Evolutionary conservation across 2,888 invertebrate species (phyloP).

Genomic region (Achlya flavicornis): DNA sequence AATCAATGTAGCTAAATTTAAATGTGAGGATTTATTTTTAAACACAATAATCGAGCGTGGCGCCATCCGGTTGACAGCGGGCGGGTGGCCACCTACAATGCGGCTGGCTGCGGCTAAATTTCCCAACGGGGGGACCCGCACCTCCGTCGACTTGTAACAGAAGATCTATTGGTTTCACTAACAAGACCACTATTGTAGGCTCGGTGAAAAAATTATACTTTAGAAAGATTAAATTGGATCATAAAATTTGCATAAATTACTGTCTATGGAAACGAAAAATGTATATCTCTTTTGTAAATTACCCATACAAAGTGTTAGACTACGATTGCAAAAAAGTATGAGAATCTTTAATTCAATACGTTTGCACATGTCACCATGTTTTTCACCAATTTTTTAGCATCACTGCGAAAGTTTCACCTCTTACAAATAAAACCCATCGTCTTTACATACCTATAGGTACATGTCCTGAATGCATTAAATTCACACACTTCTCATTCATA

Average conservation of each 20-base stretch:
- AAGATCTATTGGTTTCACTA: conserved; percentile 40
- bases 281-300: no score
- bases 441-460: no score
- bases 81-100: conserved; percentile 15
- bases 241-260: background rate
- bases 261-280: background rate
- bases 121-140: conserved; percentile 46
- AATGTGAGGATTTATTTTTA: conserved; percentile 31
- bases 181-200: conserved; percentile 22
- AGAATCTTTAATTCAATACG: background rate
- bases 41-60: conserved; percentile 34
- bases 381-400: background rate
- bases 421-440: background rate
- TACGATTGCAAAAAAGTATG: background rate
- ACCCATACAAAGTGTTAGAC: no score
- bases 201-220: conserved; percentile 7
- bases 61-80: conserved; percentile 38
- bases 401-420: background rate
- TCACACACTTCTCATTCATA: no score
- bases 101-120: conserved; percentile 44
- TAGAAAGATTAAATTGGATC: conserved; percentile 1
- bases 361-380: background rate
- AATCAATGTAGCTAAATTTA: conserved; percentile 9
- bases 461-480: background rate
- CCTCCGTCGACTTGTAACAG: conserved; percentile 30